Conservation (phyloP, 1,140 invertebrate species). For the Phymorhynchus buccinoides region DNA sequence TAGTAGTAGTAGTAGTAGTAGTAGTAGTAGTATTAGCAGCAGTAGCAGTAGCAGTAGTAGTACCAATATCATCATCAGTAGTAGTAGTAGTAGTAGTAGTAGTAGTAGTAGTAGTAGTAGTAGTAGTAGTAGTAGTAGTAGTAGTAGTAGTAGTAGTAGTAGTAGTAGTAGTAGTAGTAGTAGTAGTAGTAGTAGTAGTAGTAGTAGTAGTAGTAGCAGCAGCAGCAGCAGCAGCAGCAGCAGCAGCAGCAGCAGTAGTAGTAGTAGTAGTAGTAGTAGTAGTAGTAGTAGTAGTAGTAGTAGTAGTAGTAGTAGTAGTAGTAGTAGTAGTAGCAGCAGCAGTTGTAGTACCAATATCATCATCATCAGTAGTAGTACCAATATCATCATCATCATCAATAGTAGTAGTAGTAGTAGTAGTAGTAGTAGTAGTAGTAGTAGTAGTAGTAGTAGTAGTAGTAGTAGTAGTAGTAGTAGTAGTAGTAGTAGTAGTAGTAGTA, state of each 20-base stretch:
- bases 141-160: conserved; percentile 16
- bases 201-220: conserved; percentile 8
- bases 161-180: conserved; percentile 16
- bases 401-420: conserved; percentile 13
- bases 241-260: background rate
- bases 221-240: background rate
- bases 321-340: no score
- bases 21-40: no score
- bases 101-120: conserved; percentile 16
- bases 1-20: no score
- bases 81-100: conserved; percentile 16
- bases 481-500: conserved; percentile 17
- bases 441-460: conserved; percentile 16
- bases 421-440: conserved; percentile 14
- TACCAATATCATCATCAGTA: no score
- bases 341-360: no score
- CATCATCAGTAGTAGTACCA: no score
- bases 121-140: conserved; percentile 12
- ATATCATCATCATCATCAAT: no score
- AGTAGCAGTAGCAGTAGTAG: no score
- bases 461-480: conserved; percentile 16
- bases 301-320: conserved; percentile 17
- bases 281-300: conserved; percentile 16
- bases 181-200: conserved; percentile 17
- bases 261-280: conserved; percentile 16